These are phyloP conservation scores for Anguilla pacifica DNA, from an alignment of 2,797 vertebrate species.

Conservation along the genomic window DNA sequence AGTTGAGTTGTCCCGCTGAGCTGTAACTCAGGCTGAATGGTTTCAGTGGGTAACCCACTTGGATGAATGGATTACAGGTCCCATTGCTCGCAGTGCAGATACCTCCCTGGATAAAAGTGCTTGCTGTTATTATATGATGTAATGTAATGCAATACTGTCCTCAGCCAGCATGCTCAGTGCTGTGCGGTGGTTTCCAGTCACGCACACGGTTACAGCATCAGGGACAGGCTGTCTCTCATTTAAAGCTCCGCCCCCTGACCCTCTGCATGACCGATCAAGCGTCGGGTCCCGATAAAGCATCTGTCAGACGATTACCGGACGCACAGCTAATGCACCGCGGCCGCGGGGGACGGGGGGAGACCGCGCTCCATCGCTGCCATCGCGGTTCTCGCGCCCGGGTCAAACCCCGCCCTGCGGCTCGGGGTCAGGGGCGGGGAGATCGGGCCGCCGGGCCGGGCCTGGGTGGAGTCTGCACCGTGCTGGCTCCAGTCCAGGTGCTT, in stretches of 20 bases:
- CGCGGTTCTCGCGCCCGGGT: neutral
- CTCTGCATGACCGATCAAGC: neutral
- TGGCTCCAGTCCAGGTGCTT: neutral
- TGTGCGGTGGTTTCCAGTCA: neutral
- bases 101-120: neutral
- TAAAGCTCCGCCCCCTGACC: neutral
- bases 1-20: neutral
- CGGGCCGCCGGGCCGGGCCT: neutral
- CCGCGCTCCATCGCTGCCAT: neutral
- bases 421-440: neutral
- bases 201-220: no score
- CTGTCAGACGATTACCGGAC: slow-evolving; percentile 17
- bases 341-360: neutral
- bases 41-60: neutral
- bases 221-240: neutral
- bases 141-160: neutral
- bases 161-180: neutral
- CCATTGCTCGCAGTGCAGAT: neutral
- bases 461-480: neutral
- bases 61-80: neutral
- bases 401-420: neutral
- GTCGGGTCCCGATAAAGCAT: neutral
- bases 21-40: neutral
- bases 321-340: neutral
- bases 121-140: neutral